A percentile compares a stretch with the other conserved stretches of the same genome.
These are phyloP conservation scores for Dicrostonyx torquatus DNA, from an alignment of 2,797 vertebrate genomes.

Conservation along the genomic window DNA sequence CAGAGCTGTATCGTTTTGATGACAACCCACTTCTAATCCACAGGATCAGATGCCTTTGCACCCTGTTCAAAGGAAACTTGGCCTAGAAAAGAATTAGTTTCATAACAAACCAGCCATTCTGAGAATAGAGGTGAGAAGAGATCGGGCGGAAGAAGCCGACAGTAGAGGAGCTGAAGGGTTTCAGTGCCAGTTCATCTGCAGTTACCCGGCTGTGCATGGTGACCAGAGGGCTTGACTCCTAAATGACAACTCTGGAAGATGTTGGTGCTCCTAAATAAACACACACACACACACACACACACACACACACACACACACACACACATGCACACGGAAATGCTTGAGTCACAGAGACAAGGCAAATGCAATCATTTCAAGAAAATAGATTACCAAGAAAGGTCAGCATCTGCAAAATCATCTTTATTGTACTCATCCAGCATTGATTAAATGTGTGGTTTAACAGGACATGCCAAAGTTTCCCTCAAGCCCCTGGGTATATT, in stretches of 20 bases:
- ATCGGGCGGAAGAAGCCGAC: constrained; percentile 70
- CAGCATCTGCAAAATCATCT: constrained; percentile 25
- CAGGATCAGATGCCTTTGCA: constrained; percentile 83
- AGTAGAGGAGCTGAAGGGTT: constrained; percentile 65
- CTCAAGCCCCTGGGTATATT: neutral
- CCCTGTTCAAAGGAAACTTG: constrained; percentile 82
- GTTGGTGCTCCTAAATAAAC: constrained; percentile 24
- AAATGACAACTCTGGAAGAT: constrained; percentile 56
- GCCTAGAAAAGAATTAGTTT: constrained; percentile 84
- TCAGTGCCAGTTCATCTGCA: constrained; percentile 73
- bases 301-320: neutral
- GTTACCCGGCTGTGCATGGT: constrained; percentile 27
- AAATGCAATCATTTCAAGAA: constrained; percentile 64
- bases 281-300: neutral
- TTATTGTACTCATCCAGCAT: constrained; percentile 26
- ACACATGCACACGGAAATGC: neutral
- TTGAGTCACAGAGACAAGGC: constrained; percentile 52
- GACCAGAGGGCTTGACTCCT: constrained; percentile 69
- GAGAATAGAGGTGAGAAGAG: constrained; percentile 84
- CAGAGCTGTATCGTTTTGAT: constrained; percentile 82
- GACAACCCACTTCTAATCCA: constrained; percentile 83
- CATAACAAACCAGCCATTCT: constrained; percentile 83
- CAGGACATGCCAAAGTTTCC: constrained; percentile 16
- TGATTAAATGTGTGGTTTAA: constrained; percentile 9
- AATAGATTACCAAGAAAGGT: constrained; percentile 64